Evolutionary conservation across 2,888 invertebrate genomes (phyloP), one percentile per base, ranked within the genome.

Genomic region (Archaeoteleia sp.): DNA sequence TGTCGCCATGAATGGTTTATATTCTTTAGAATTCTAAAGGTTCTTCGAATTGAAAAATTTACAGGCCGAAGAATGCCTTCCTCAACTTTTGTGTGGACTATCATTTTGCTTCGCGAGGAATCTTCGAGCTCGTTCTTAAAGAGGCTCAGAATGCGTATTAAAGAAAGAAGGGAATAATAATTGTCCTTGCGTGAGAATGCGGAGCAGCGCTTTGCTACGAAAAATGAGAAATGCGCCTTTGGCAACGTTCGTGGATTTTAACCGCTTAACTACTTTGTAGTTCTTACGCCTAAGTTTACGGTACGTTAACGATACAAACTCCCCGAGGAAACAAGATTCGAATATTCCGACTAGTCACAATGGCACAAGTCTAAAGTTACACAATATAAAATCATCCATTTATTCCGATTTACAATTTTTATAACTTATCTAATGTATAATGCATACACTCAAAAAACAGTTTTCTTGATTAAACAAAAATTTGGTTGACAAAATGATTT

Each of bases 151-250:
- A 53, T 42, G 63, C 55, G 57, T 43, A 43, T 51, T 61, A 65
- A 70, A 70, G 60, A 57, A 67, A 55, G 57, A 68, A 39, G 55
- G 49, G 73, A 70, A 74, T 74, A 71, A 76, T 70, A 73, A 72
- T 73, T 70, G 74, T 73, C 72, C 73, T 61, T 70, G 77, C 78
- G 76, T 77, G 77, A 78, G 77, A 78, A 77, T 73, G 72, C 55
- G 55, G 46, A 63, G 66, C 54, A 54, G 25, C 48, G 67, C 67
- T 69, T 63, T 45, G 49, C 65, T 27, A 53, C 14, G 70, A 65
- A 73, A 71, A 75, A 76, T 73, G 69, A 67, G 66, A 70, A 72
- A 78, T 74, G 75, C 73, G 76, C 76, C 71, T 51, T 62, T 46
- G 71, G 68, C 60, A 46, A 66, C 23, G 27, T 48, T 62, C 61